Percentiles rank a stretch among this genome's conserved stretches.
Evolutionary conservation across 64 coral and sea anemone genomes (phyloP).

Genomic region (Cladopsammia gracilis): DNA sequence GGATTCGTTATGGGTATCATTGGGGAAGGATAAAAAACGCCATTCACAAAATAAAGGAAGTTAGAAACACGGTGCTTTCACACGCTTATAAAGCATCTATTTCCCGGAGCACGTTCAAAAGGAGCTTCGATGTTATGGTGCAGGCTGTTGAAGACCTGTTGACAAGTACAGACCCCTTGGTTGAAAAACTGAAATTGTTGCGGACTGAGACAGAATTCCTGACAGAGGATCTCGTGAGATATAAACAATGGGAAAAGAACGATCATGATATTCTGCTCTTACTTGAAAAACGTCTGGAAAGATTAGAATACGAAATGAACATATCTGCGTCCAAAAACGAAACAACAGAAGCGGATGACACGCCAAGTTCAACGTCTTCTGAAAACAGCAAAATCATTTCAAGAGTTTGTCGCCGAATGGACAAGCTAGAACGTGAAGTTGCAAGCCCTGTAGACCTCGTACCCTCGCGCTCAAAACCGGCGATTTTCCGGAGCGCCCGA

Average conservation of each 20-base stretch:
- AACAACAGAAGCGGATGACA: neutral
- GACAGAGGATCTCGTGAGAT: conserved; percentile 34
- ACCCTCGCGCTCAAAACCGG: conserved; percentile 11
- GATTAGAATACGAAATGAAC: conserved; percentile 53
- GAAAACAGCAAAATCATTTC: conserved; percentile 56
- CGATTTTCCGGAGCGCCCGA: neutral
- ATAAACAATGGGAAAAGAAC: conserved; percentile 12
- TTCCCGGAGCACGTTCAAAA: conserved; percentile 19
- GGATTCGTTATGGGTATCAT: neutral
- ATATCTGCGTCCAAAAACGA: neutral
- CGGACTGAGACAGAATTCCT: conserved; percentile 53
- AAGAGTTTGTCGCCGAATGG: conserved; percentile 28
- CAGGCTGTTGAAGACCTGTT: conserved; percentile 49
- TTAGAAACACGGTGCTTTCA: conserved; percentile 36
- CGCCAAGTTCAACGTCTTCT: neutral
- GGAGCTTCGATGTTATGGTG: conserved; percentile 12
- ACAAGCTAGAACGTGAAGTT: conserved; percentile 30
- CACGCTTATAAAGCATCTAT: conserved; percentile 27
- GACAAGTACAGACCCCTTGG: conserved; percentile 25
- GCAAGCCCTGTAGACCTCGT: neutral
- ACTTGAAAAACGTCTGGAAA: conserved; percentile 59
- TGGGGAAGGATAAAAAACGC: conserved; percentile 11
- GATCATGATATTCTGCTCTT: neutral
- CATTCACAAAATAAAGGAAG: conserved; percentile 47
- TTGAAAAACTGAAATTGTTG: conserved; percentile 39